Percentiles rank a stretch among this genome's conserved stretches.
Evolutionary conservation across 2,113 vertebrate genomes (phyloP).

Genomic region (Callaeas wilsoni): DNA sequence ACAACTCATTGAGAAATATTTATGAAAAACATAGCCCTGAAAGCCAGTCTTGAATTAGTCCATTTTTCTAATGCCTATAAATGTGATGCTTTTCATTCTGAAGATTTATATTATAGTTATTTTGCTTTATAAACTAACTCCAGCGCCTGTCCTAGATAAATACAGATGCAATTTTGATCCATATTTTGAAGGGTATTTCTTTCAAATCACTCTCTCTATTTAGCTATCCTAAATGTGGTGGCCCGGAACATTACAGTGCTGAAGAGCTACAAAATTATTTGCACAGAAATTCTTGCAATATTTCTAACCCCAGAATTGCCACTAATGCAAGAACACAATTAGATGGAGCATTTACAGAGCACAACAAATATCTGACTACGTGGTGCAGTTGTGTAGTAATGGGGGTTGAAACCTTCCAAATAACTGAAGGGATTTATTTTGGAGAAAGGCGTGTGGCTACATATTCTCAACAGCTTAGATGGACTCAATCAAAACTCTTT

Average conservation of each 20-base stretch:
- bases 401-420: neutral
- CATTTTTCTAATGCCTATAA: neutral
- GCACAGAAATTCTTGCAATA: slow-evolving; percentile 5
- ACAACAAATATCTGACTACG: neutral
- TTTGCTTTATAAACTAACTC: neutral
- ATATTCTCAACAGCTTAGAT: neutral
- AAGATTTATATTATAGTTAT: neutral
- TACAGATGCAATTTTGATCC: neutral
- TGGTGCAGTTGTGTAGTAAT: neutral
- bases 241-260: neutral
- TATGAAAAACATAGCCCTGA: neutral
- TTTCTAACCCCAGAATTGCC: neutral
- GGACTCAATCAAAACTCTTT: neutral
- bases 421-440: neutral
- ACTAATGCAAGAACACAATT: neutral
- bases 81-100: neutral
- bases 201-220: slow-evolving; percentile 62
- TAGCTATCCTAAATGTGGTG: slow-evolving; percentile 64
- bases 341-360: neutral
- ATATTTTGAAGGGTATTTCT: neutral
- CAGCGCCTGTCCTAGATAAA: neutral
- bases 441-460: neutral
- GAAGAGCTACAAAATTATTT: slow-evolving; percentile 20
- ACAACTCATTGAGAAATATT: neutral
- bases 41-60: neutral